Evolutionary conservation across 2,113 vertebrate species (phyloP).

Genomic region (Melanocharis versteri): DNA sequence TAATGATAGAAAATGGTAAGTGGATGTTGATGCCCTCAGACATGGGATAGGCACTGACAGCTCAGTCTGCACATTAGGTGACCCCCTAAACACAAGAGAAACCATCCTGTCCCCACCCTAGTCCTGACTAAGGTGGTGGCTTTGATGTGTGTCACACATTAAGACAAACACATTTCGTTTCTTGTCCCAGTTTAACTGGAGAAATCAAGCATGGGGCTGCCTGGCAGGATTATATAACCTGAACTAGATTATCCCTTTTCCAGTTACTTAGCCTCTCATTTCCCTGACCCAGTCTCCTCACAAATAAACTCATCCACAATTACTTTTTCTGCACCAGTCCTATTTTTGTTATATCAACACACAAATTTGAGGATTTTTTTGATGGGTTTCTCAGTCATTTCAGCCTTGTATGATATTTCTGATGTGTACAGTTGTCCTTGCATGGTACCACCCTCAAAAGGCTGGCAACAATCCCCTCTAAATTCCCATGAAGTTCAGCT

Average conservation of each 20-base stretch:
- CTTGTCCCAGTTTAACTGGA: accelerated
- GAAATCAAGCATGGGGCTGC: not conserved
- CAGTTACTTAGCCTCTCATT: not conserved
- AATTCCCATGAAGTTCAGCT: not conserved
- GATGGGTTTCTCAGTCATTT: not conserved
- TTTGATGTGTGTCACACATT: not conserved
- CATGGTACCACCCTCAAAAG: not conserved
- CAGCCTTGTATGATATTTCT: not conserved
- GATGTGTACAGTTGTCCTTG: not conserved
- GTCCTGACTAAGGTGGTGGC: not conserved
- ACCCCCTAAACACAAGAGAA: not conserved
- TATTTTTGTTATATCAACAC: not conserved
- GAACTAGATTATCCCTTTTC: not conserved
- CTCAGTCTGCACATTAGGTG: not conserved
- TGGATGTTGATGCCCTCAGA: not conserved
- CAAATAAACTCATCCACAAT: not conserved
- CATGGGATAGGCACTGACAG: not conserved
- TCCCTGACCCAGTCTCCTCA: not conserved
- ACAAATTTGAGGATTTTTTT: not conserved
- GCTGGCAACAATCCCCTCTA: not conserved
- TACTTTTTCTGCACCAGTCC: not conserved
- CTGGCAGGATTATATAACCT: not conserved
- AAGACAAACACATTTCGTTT: not conserved
- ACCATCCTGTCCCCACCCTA: not conserved
- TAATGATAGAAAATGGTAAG: not conserved